A percentile compares a stretch with the other conserved stretches of the same genome.
Conservation (phyloP, 2,113 vertebrate species). For the Turdus rufiventris region DNA sequence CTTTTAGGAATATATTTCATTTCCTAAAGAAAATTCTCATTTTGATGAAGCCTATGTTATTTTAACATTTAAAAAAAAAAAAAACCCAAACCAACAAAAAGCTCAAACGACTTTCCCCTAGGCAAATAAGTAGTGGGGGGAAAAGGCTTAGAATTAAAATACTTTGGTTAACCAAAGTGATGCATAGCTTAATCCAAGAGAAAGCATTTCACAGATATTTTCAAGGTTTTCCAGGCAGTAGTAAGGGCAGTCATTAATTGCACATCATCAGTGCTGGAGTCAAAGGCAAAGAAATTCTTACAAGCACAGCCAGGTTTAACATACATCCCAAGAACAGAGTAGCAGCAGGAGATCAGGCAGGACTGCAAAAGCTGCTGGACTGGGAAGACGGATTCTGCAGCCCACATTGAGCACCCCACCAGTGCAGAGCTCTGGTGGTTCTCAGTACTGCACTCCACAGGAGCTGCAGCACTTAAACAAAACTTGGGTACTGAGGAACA, state of each 20-base stretch:
- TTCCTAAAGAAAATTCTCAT: neutral
- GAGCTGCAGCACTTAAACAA: neutral
- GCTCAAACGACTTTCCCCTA: neutral
- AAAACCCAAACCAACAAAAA: neutral
- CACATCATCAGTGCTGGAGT: neutral
- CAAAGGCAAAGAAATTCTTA: neutral
- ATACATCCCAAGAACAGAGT: neutral
- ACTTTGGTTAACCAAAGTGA: neutral
- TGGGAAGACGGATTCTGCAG: neutral
- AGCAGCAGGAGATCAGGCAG: neutral
- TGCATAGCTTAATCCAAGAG: neutral
- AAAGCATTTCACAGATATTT: neutral
- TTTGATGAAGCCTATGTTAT: neutral
- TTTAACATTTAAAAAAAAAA: neutral
- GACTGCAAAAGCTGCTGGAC: neutral
- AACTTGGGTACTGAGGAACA: neutral
- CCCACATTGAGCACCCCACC: fast-evolving
- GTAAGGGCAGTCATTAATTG: neutral
- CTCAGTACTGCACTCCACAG: neutral
- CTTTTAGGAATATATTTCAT: neutral
- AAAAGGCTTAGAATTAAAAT: neutral
- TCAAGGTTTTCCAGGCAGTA: neutral
- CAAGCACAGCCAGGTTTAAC: neutral
- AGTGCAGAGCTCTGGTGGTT: neutral
- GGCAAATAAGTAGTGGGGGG: neutral